phyloP scores from a whole-genome alignment of 1,140 invertebrate genomes.

The Notospermus geniculatus region DNA sequence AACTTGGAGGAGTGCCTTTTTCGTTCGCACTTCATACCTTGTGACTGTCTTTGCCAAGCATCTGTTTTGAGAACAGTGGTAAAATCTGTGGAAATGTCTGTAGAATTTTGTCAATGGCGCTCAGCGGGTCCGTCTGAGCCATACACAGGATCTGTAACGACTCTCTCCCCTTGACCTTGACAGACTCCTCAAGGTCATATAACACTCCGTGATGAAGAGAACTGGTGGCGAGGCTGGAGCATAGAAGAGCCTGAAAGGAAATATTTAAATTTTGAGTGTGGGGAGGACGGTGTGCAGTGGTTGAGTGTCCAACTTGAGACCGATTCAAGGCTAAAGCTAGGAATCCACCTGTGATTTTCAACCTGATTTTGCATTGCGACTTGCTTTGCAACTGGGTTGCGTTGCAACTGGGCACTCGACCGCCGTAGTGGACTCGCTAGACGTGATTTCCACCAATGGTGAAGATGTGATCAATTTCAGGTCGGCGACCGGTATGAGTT shows the following conservation, averaged over 20 bases:
- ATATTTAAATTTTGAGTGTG: not conserved
- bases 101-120: conserved; percentile 18
- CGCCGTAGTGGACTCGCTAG: too few species aligned
- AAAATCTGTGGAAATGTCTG: conserved; percentile 19
- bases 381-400: too few species aligned
- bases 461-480: too few species aligned
- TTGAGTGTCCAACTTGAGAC: too few species aligned
- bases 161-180: conserved; percentile 13
- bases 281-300: not conserved
- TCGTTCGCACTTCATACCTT: conserved; percentile 22
- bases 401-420: too few species aligned
- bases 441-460: too few species aligned
- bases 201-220: conserved; percentile 10
- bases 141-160: conserved; percentile 26
- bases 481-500: too few species aligned
- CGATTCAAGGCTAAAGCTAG: too few species aligned
- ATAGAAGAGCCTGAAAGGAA: conserved; percentile 28
- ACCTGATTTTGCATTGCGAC: too few species aligned
- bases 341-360: too few species aligned
- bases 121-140: conserved; percentile 11
- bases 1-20: too few species aligned
- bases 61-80: conserved; percentile 14
- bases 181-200: not conserved
- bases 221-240: conserved; percentile 10
- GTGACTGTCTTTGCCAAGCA: conserved; percentile 11